Base-by-base conservation (phyloP, 2,113 vertebrate genomes). In the Shinisaurus crocodilurus region DNA sequence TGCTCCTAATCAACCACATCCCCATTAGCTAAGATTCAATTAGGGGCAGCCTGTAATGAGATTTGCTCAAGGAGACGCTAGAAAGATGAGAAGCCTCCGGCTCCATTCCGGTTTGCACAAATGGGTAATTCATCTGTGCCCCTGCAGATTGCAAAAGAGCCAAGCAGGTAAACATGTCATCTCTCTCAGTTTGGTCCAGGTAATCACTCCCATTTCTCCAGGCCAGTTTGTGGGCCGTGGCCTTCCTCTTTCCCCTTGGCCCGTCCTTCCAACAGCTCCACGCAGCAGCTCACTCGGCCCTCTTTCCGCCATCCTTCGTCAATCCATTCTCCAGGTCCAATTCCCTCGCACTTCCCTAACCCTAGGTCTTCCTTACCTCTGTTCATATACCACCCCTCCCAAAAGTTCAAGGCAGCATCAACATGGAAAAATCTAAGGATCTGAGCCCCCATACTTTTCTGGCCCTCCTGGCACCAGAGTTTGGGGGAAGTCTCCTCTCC, bases 1-100 rank as follows among this genome's bases (percentile, higher is more conserved):
- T 27, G 45, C 43, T 85, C 75, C 63, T 54, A 43, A 90, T 34
- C 74, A 37, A 13, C 75, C 32, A 20, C 29, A 40, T n/a, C 74
- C 63, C 60, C 89, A 85, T 85, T 84, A 90, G 57, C 43, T n/a
- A 32, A 65, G 60, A 67, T 85, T 90, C 74, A 54, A 79, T 90
- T 70, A 79, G 43, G 9, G n/a, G 45, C 34, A 60, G 50, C 69
- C 50, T 75, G 27, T 75, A 25, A 86, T 57, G 85, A 57, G 48
- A 74, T 86, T 74, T 57, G 70, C 48, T n/a, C 29, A 80, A 79
- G 29, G 69, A 67, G 29, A 65, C 18, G 48, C 48, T 27, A 23
- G 6, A 18, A 48, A 32, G 48, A 2, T 0, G 29, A 50, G 12
- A 27, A 57, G 40, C 65, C 45, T 0, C 29, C 43, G 75, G 23